Evolutionary conservation across 2,113 vertebrate species (phyloP).

Genomic region (Caretta caretta): DNA sequence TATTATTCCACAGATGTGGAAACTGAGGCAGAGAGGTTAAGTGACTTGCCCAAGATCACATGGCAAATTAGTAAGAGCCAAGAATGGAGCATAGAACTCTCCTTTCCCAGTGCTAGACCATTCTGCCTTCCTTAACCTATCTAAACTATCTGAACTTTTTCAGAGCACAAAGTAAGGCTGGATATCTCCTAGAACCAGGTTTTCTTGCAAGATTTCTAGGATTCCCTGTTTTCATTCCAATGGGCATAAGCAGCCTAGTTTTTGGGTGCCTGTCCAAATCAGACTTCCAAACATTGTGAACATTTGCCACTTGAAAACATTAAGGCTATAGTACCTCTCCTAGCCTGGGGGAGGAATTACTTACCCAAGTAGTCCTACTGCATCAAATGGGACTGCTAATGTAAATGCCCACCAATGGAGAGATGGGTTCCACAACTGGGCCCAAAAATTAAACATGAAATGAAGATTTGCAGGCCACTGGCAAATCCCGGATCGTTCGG

Average conservation of each 20-base stretch:
- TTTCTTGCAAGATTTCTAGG: neutral
- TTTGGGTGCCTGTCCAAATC: accelerated
- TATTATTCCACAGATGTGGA: conserved; percentile 17
- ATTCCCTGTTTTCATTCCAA: neutral
- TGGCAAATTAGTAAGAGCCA: conserved; percentile 23
- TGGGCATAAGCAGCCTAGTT: neutral
- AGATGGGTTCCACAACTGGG: neutral
- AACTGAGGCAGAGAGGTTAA: neutral
- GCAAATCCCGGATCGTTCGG: neutral
- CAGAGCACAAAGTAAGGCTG: neutral
- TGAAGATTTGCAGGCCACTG: neutral
- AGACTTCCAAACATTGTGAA: neutral
- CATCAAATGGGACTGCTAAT: neutral
- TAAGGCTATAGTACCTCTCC: neutral
- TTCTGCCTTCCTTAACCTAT: neutral
- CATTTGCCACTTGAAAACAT: neutral
- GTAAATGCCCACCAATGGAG: neutral
- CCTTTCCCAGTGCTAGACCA: neutral
- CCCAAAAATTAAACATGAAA: neutral
- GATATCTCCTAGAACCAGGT: neutral
- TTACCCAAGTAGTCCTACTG: too few relatives aligned
- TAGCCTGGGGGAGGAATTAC: neutral
- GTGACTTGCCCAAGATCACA: conserved; percentile 2
- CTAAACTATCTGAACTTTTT: conserved; percentile 13
- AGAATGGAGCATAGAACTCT: neutral